Evolutionary conservation across 2,113 vertebrate species (phyloP), one percentile per base, ranked within the genome.

Genomic region (Corynorhinus townsendii): DNA sequence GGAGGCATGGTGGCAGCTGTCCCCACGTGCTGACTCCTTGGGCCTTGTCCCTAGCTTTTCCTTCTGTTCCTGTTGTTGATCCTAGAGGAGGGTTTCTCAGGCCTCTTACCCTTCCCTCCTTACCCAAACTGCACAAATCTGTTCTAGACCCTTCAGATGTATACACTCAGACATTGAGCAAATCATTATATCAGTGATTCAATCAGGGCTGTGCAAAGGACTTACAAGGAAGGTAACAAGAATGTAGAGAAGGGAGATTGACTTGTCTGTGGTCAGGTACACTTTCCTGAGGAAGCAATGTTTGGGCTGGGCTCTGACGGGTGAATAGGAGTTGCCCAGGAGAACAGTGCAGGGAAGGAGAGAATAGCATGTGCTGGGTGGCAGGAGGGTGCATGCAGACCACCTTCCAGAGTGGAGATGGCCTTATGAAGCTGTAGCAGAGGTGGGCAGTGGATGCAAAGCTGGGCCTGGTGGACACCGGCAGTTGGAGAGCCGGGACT

Each of bases 171-270:
- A 69, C 10, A 2, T 4, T 11, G 43, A 52, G 7, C 19, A 11
- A 2, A 59, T 7, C 3, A 3, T 10, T 11, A 22, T 12, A 12
- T 11, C 20, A 0, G 4, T n/a, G 56, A 28, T 54, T 54, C 30
- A 33, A 47, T 28, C 24, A 22, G 9, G n/a, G 88, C 59, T 3
- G 2, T 9, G 38, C 49, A 49, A 24, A 11, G 35, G 66, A 38
- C 35, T 16, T n/a, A 35, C n/a, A 8, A 15, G 71, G 71, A 20
- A 11, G 43, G 43, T 20, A 4, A 24, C 0, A 19, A 28, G 64
- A 38, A 26, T 26, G 14, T 22, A 6, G 17, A 5, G 0, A n/a
- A 0, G 40, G 47, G 71, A 76, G 33, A 47, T 7, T 3, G 56
- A 35, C 35, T 26, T 5, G 30, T 17, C 30, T 0, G 40, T 64